Evolutionary conservation across 2,888 invertebrate genomes (phyloP).

Genomic region (Hemicrepidius hirtus): DNA sequence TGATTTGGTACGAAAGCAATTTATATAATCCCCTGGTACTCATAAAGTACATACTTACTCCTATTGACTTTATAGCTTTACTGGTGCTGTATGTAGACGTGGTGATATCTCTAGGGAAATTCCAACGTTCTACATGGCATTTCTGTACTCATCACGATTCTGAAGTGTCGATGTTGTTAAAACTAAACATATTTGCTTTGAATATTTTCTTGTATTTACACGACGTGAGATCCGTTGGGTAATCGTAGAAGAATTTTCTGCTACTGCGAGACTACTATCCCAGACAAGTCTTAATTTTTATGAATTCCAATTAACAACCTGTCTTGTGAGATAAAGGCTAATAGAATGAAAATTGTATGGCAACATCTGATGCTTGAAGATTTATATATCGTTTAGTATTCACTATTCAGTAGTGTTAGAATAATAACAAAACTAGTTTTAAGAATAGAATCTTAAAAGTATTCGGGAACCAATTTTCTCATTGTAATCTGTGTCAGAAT

Average conservation of each 20-base stretch:
- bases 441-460: too few relatives aligned
- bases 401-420: too few relatives aligned
- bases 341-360: conserved; percentile 2
- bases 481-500: background rate
- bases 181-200: background rate
- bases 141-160: conserved; percentile 10
- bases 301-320: conserved; percentile 13
- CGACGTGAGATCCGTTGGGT: background rate
- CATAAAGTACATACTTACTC: conserved; percentile 8
- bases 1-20: conserved; percentile 3
- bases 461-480: background rate
- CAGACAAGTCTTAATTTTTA: conserved; percentile 14
- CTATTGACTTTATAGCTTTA: conserved; percentile 3
- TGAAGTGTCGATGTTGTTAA: background rate
- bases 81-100: background rate
- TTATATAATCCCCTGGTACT: background rate
- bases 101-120: conserved; percentile 6
- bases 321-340: conserved; percentile 7
- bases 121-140: conserved; percentile 1
- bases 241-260: background rate
- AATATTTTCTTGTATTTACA: background rate
- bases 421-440: too few relatives aligned
- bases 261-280: conserved; percentile 5
- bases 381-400: too few relatives aligned
- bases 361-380: too few relatives aligned